These are phyloP conservation scores for Zosterops borbonicus DNA, from an alignment of 2,113 vertebrate genomes.

Conservation along the genomic window DNA sequence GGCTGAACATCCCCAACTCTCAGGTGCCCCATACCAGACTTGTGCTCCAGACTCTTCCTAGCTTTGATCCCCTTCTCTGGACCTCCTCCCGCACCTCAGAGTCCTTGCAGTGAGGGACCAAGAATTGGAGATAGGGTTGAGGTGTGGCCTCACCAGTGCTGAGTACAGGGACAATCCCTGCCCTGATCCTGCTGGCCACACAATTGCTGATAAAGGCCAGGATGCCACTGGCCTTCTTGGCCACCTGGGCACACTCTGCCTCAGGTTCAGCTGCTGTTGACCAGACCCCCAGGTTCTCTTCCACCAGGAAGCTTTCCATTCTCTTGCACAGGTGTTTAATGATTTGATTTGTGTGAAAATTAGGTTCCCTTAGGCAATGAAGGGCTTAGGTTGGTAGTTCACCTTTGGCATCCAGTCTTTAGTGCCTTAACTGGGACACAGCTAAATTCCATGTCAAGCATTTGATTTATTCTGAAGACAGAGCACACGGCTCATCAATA, in stretches of 20 bases:
- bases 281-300: background rate
- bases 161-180: background rate
- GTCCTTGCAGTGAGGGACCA: background rate
- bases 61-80: accelerated
- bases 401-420: background rate
- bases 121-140: background rate
- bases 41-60: background rate
- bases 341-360: background rate
- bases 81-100: background rate
- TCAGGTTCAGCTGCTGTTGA: background rate
- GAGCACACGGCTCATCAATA: background rate
- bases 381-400: background rate
- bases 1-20: background rate
- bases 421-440: background rate
- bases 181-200: background rate
- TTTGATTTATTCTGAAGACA: background rate
- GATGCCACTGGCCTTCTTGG: background rate
- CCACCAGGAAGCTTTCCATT: background rate
- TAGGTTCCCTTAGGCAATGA: background rate
- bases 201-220: background rate
- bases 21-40: background rate
- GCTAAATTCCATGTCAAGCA: background rate
- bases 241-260: background rate
- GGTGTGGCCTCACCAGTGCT: background rate
- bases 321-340: background rate